These are phyloP conservation scores for Parazoanthus atlanticus DNA, from an alignment of 92 coral and sea anemone species.

Conservation along the genomic window DNA sequence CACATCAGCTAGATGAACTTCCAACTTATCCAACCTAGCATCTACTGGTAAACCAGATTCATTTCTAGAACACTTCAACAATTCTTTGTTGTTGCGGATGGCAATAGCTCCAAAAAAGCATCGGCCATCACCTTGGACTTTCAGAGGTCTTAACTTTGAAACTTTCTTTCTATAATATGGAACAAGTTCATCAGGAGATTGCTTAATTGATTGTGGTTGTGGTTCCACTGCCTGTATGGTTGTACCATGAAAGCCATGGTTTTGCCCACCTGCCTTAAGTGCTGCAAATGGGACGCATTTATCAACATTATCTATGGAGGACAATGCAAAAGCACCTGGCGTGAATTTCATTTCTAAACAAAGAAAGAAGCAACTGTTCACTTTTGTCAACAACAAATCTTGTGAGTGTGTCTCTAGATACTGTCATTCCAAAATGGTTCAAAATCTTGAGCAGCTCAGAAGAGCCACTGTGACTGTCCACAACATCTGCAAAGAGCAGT, in stretches of 20 bases:
- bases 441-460: conserved; percentile 5
- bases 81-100: not conserved
- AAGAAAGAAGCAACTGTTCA: not conserved
- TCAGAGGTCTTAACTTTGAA: not conserved
- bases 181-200: conserved; percentile 24
- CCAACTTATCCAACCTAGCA: not conserved
- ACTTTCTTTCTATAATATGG: conserved; percentile 19
- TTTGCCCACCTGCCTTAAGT: conserved; percentile 16
- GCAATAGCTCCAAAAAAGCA: conserved; percentile 23
- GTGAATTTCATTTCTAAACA: conserved; percentile 11
- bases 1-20: not conserved
- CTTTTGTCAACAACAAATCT: conserved; percentile 19
- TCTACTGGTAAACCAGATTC: not conserved
- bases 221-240: conserved; percentile 30
- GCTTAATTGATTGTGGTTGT: conserved; percentile 2
- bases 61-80: conserved; percentile 4
- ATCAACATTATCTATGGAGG: conserved; percentile 32
- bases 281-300: conserved; percentile 29
- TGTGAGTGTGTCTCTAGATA: not conserved
- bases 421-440: conserved; percentile 5
- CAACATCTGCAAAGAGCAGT: conserved; percentile 18
- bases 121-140: conserved; percentile 20
- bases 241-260: conserved; percentile 16
- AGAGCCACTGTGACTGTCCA: conserved; percentile 23
- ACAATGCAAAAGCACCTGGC: conserved; percentile 10